Base-by-base conservation (phyloP, 1,140 invertebrate species). In the Heliconius eleuchia region DNA sequence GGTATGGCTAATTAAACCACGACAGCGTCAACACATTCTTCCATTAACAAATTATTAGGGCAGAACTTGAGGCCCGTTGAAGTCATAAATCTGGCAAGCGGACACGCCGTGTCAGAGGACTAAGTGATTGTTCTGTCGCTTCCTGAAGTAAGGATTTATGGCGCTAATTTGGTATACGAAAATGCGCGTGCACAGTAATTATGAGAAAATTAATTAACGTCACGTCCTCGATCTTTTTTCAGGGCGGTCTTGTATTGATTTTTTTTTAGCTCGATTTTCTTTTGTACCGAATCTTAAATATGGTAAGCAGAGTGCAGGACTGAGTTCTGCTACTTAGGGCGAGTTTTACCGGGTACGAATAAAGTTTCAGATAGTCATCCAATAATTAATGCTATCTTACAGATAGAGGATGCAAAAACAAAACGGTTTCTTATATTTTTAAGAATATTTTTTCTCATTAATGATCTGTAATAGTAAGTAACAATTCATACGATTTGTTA, bases 101-200 rank as follows among this genome's bases (percentile, higher is more conserved):
- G 60, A 27, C 60, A 66, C 60, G 60, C 60, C 60, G 60, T 37
- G 34, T 66, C 60, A 66, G 60, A 66, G 60, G 23, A 11, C 60
- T 66, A 66, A 66, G 60, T 16, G 60, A 66, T 66, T 66, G 60
- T 66, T 27, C 23, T 13, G 23, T 30, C 60, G 27, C 60, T 66
- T 66, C 60, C 60, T 66, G 60, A 27, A 66, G 60, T 16, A 66
- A 66, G 23, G 60, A 66, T 66, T 66, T 66, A 66, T 66, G 27
- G 60, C 60, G 60, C 27, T 66, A 30, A 66, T 66, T 66, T 30
- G 13, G 60, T n/a, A 18, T 27, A 66, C 60, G 27, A 66, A 66
- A 66, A 66, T 16, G 30, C 60, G 57, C 57, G 27, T 18, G 27
- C 23, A 66, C 3, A 30, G 60, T 66, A 66, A 66, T 66, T 66